Percentiles rank a stretch among this genome's conserved stretches.
phyloP scores from a whole-genome alignment of 2,113 vertebrate species.

The Labeo catla region DNA sequence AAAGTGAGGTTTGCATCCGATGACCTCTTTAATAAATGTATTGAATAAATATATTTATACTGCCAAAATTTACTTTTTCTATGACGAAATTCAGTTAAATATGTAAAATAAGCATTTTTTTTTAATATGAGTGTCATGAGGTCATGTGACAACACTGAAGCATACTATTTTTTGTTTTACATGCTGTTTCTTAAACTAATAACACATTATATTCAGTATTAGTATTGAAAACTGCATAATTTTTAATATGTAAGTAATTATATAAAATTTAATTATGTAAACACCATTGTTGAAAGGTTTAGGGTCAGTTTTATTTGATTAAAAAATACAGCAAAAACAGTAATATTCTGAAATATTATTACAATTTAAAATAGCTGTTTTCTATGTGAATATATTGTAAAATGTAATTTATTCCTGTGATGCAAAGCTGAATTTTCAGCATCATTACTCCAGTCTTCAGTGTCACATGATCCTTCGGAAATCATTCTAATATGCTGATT shows the following conservation, averaged over 20 bases:
- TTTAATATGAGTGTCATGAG: no score
- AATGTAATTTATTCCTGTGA: background rate
- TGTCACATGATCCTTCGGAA: background rate
- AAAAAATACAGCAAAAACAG: background rate
- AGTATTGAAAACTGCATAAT: no score
- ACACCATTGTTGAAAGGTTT: background rate
- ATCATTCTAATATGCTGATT: background rate
- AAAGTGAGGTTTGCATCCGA: no score
- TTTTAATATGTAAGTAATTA: no score
- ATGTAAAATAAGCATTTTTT: no score
- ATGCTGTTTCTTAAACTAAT: background rate
- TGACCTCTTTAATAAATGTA: no score
- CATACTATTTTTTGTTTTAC: background rate
- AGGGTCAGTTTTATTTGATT: background rate
- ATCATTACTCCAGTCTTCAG: background rate
- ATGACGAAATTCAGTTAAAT: no score
- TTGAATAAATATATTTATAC: no score
- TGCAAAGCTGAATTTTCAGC: background rate
- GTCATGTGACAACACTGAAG: background rate
- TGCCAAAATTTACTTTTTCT: no score
- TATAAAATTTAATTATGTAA: background rate
- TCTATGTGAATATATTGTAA: background rate
- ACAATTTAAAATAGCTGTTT: background rate
- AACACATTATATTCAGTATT: background rate
- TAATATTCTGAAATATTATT: background rate